phyloP scores from a whole-genome alignment of 2,888 invertebrate genomes.

The Chaetogeoica ovagalla region DNA sequence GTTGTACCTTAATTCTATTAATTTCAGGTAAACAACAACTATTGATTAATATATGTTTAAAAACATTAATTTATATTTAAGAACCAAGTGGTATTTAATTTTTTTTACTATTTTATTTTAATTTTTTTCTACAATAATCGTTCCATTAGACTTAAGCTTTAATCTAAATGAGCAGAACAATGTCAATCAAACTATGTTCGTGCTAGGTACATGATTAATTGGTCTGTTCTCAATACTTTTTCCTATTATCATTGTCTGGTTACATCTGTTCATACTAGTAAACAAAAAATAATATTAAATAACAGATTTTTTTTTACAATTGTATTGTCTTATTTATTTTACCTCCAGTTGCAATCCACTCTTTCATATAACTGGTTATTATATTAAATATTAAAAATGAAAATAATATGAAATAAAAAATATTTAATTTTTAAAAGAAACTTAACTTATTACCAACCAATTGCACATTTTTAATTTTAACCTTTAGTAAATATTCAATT shows the following conservation, averaged over 20 bases:
- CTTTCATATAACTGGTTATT: not conserved
- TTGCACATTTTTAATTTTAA: too few species aligned
- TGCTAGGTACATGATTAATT: conserved; percentile 34
- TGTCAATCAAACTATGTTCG: conserved; percentile 41
- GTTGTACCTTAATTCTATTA: conserved; percentile 21
- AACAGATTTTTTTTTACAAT: conserved; percentile 37
- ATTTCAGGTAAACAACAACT: conserved; percentile 24
- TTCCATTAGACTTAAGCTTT: conserved; percentile 52
- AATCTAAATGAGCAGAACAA: conserved; percentile 39
- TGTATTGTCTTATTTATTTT: conserved; percentile 25
- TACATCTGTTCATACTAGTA: conserved; percentile 43
- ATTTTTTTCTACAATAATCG: conserved; percentile 48
- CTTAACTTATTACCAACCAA: too few species aligned
- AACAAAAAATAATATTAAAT: conserved; percentile 47
- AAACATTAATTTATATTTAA: conserved; percentile 32
- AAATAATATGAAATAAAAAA: too few species aligned
- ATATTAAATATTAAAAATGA: too few species aligned
- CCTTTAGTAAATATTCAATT: too few species aligned
- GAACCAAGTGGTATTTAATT: conserved; percentile 49
- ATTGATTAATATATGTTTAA: not conserved
- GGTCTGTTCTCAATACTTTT: conserved; percentile 47
- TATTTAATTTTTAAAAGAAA: too few species aligned
- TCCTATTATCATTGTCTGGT: conserved; percentile 38
- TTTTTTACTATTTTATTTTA: conserved; percentile 46
- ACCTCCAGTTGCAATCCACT: not conserved